Evolutionary conservation across 2,113 vertebrate genomes (phyloP).

Genomic region (Tamias sibiricus): DNA sequence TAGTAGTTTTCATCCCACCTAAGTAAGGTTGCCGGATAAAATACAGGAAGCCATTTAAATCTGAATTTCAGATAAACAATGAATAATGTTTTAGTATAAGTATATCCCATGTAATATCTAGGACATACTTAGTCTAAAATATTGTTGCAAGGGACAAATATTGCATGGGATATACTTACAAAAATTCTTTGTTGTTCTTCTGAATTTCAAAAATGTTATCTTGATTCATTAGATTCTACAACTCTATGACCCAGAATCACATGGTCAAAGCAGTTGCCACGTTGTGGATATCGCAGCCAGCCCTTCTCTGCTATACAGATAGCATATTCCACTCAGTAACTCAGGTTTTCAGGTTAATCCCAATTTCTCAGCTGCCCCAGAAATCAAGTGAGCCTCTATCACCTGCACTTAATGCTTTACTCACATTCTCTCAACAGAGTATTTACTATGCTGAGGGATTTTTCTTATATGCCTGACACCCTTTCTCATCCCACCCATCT

Average conservation of each 20-base stretch:
- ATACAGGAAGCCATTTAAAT: not conserved
- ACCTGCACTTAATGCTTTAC: not conserved
- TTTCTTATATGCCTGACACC: not conserved
- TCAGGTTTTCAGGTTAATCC: not conserved
- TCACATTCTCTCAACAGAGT: not conserved
- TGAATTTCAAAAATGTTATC: conserved; percentile 10
- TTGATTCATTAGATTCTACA: conserved; percentile 45
- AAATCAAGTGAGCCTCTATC: not conserved
- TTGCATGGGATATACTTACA: not conserved
- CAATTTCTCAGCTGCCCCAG: not conserved
- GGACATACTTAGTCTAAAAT: conserved; percentile 24
- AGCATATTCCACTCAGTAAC: not conserved
- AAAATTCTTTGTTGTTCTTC: not conserved
- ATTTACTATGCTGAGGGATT: not conserved
- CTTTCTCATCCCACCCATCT: not conserved
- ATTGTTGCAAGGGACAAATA: not conserved
- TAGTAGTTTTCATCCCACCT: not conserved
- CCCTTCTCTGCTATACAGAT: not conserved
- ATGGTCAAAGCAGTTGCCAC: not conserved
- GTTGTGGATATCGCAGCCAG: not conserved
- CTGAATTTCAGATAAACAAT: conserved; percentile 21
- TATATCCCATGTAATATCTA: not conserved
- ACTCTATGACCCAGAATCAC: not conserved
- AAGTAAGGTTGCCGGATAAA: not conserved
- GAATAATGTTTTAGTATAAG: not conserved